Percentiles rank a stretch among this genome's conserved stretches.
These are phyloP conservation scores for Hiodon tergisus DNA, from an alignment of 2,113 vertebrate genomes.

Conservation along the genomic window DNA sequence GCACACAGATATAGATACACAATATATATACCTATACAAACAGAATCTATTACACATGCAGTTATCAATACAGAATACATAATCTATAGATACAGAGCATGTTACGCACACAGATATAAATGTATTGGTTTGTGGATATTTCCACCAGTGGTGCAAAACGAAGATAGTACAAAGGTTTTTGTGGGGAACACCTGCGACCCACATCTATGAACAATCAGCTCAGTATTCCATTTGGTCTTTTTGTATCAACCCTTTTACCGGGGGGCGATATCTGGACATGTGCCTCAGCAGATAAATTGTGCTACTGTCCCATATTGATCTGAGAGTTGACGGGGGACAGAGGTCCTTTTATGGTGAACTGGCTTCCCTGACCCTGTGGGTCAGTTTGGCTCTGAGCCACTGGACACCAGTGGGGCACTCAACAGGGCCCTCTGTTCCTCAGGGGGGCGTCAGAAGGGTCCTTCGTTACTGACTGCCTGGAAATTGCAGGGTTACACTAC, in stretches of 20 bases:
- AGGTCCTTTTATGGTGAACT: background rate
- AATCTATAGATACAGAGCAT: too few relatives aligned
- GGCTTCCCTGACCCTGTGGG: background rate
- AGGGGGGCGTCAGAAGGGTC: background rate
- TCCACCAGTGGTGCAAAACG: too few relatives aligned
- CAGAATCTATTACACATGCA: too few relatives aligned
- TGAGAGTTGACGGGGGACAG: background rate
- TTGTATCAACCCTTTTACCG: background rate
- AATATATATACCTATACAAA: too few relatives aligned
- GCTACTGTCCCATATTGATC: background rate
- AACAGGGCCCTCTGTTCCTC: background rate
- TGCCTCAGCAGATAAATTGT: background rate
- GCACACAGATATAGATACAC: too few relatives aligned
- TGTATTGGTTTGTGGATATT: too few relatives aligned
- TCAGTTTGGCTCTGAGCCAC: constrained; percentile 1
- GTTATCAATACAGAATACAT: too few relatives aligned
- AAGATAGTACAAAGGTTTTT: too few relatives aligned
- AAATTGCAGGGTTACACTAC: too few relatives aligned
- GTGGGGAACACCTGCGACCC: too few relatives aligned
- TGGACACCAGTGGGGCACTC: background rate
- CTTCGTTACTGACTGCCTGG: background rate
- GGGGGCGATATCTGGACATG: background rate
- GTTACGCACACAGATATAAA: too few relatives aligned
- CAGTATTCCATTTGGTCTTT: background rate
- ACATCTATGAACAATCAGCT: background rate